Conservation (phyloP, 2,888 invertebrate species). For the Lobophora halterata region DNA sequence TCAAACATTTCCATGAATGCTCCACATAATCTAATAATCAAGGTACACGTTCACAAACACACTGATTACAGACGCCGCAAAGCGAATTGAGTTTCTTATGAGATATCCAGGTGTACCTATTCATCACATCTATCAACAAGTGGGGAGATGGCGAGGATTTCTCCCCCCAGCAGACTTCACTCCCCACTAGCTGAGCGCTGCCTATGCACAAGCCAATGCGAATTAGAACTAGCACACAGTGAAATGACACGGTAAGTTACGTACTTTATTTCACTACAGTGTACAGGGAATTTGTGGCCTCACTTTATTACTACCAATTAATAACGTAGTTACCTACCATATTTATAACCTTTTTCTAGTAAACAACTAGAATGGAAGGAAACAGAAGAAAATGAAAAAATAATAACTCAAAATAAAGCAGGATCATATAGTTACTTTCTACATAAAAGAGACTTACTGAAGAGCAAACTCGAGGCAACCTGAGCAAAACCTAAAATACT, state of each 20-base stretch:
- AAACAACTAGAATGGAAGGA: too few relatives aligned
- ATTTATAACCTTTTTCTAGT: too few relatives aligned
- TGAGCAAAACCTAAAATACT: background rate
- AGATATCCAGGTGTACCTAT: constrained; percentile 11
- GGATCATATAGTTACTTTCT: too few relatives aligned
- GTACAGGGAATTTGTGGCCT: background rate
- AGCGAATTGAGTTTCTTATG: constrained; percentile 36
- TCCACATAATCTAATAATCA: background rate
- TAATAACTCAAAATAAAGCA: too few relatives aligned
- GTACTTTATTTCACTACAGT: constrained; percentile 2
- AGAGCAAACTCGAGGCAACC: constrained; percentile 15
- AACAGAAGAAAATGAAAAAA: too few relatives aligned
- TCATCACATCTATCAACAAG: constrained; percentile 12
- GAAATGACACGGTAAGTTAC: constrained; percentile 41
- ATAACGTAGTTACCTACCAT: too few relatives aligned
- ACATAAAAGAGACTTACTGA: background rate
- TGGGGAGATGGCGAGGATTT: constrained; percentile 11
- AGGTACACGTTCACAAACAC: constrained; percentile 22
- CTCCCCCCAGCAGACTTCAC: background rate
- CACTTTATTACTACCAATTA: background rate
- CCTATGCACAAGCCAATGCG: constrained; percentile 50
- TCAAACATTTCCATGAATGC: background rate
- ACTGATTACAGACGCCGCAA: constrained; percentile 32
- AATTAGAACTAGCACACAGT: constrained; percentile 33
- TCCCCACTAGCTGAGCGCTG: constrained; percentile 3